phyloP scores from a whole-genome alignment of 2,113 vertebrate species.

The Progne subis region DNA sequence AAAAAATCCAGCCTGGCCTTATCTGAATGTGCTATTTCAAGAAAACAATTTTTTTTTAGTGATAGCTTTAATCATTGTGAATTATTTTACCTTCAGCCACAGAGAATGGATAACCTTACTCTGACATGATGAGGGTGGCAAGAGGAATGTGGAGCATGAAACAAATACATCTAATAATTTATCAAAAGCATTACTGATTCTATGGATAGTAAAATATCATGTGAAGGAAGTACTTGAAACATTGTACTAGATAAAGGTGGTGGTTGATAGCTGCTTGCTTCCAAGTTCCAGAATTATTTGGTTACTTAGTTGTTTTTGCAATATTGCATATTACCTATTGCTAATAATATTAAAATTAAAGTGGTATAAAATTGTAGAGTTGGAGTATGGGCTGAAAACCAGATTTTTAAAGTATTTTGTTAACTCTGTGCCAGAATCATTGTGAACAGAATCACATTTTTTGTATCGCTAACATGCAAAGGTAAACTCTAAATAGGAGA shows the following conservation, averaged over 20 bases:
- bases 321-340: not conserved
- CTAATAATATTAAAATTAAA: not conserved
- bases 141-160: not conserved
- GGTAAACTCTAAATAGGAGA: not conserved
- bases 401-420: not conserved
- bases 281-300: not conserved
- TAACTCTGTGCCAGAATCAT: not conserved
- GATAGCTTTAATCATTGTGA: conserved; percentile 2
- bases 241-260: not conserved
- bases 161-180: not conserved
- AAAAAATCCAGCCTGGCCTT: not conserved
- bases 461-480: not conserved
- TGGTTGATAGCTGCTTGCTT: not conserved
- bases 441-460: not conserved
- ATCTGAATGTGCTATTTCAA: not conserved
- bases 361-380: not conserved
- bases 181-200: not conserved
- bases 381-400: not conserved
- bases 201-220: not conserved
- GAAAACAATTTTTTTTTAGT: conserved; percentile 17
- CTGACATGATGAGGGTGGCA: conserved; percentile 3
- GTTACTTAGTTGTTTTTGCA: not conserved
- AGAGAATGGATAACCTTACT: conserved; percentile 20
- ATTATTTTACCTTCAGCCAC: not conserved
- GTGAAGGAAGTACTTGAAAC: not conserved